Percentiles rank a stretch among this genome's conserved stretches.
phyloP scores from a whole-genome alignment of 2,888 invertebrate genomes.

The Drosophila barbarae region DNA sequence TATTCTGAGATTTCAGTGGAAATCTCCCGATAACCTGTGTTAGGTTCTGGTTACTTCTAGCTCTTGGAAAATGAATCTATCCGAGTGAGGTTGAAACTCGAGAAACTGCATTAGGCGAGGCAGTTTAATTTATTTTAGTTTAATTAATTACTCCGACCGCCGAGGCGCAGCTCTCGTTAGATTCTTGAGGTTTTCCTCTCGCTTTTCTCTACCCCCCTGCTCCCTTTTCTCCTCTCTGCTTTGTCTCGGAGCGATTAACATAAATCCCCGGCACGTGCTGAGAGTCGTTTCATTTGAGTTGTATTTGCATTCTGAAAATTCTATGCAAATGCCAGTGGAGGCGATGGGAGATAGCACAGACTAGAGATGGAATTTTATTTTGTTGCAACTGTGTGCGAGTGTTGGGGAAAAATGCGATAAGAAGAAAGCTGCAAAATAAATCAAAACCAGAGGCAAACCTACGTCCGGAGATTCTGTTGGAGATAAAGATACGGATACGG shows the following conservation, averaged over 20 bases:
- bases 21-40: neutral
- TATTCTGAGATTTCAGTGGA: neutral
- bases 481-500: constrained; percentile 6
- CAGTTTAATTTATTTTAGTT: neutral
- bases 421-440: constrained; percentile 20
- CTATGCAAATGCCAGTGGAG: constrained; percentile 35
- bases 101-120: constrained; percentile 17
- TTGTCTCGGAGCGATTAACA: constrained; percentile 31
- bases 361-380: constrained; percentile 18
- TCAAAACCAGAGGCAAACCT: constrained; percentile 29
- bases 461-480: neutral
- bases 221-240: neutral
- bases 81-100: neutral
- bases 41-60: neutral
- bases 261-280: constrained; percentile 44
- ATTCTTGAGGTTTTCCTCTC: constrained; percentile 8
- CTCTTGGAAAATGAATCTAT: neutral
- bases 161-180: constrained; percentile 8
- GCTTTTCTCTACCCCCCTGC: neutral
- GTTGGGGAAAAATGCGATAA: constrained; percentile 16
- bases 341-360: constrained; percentile 4
- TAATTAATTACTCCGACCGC: constrained; percentile 17
- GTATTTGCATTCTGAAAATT: constrained; percentile 39
- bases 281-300: constrained; percentile 13
- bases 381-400: constrained; percentile 15